Evolutionary conservation across 2,797 vertebrate species (phyloP), one percentile per base, ranked within the genome.

Genomic region (Callimico goeldii): DNA sequence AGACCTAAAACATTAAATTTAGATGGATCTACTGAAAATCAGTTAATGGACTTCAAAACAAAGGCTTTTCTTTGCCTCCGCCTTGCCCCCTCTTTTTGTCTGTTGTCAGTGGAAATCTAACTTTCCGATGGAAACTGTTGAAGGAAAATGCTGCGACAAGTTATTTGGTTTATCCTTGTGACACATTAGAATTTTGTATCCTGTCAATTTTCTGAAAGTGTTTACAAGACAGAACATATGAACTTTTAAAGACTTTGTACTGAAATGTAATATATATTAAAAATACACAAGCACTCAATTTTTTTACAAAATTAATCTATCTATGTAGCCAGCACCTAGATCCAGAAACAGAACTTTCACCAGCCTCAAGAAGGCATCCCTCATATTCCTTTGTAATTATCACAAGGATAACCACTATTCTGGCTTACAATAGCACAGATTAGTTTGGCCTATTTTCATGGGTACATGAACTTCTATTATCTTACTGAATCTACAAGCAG

Each of bases 31-130:
- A 82, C 14, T 43, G 30, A 83, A 93, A 96, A 90, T 88, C 50
- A 89, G 52, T n/a, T 72, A 55, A 82, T 58, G 70, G 39, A 30
- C 52, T 70, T 55, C 14, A 86, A 70, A 92, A 75, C 52, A 41
- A n/a, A 39, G 50, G 26, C 20, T 72, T 92, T 91, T 75, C 39
- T 96, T 94, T 95, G 86, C 58, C 50, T 94, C 2, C 26, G 88
- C 7, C 52, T 90, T 70, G 48, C 48, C 22, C 46, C 30, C 30
- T 33, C 28, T 82, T 94, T 84, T 52, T 88, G 11, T 36, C 75
- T 90, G 24, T 22, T 41, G 79, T 94, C 73, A 70, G 72, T 46
- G 26, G 36, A 15, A 88, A 84, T 82, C 46, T 80, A 81, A 95
- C 67, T 88, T 94, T 82, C 82, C 61, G 22, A 75, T 52, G 46